Conservation (phyloP, 1,140 invertebrate genomes). For the Drosophila aff. region DNA sequence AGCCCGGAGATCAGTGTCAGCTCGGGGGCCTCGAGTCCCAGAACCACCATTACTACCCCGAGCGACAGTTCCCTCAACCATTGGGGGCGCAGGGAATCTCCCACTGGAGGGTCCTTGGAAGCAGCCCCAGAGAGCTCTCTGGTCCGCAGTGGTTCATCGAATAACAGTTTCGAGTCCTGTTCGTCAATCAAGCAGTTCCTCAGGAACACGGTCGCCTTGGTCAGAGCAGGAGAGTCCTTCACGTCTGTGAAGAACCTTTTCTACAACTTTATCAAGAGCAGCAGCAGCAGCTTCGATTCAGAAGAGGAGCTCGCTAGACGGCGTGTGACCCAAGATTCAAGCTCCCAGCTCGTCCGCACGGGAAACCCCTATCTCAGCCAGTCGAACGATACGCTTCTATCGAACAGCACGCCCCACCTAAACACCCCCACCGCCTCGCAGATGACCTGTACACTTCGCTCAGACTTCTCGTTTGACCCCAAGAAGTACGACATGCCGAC, state of each 20-base stretch:
- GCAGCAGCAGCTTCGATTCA: too few species aligned
- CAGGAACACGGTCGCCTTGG: conserved; percentile 13
- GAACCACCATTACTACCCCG: not conserved
- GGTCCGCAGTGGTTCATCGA: not conserved
- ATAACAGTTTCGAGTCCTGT: not conserved
- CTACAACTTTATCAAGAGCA: conserved; percentile 22
- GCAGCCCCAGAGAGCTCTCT: not conserved
- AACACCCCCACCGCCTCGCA: conserved; percentile 10
- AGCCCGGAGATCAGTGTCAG: conserved; percentile 6
- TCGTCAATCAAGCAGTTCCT: conserved; percentile 26
- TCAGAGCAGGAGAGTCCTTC: conserved; percentile 26
- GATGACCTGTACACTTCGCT: not conserved
- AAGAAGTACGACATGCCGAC: conserved; percentile 6
- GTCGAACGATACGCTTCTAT: conserved; percentile 19
- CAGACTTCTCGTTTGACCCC: not conserved
- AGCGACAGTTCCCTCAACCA: not conserved
- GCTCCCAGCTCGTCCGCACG: not conserved
- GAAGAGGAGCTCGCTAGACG: not conserved
- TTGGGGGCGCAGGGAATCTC: too few species aligned
- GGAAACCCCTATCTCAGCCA: conserved; percentile 8
- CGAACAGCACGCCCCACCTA: not conserved
- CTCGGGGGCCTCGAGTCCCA: not conserved
- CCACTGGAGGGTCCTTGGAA: too few species aligned
- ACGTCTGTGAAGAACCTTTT: conserved; percentile 20
- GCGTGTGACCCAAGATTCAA: not conserved